A percentile compares a stretch with the other conserved stretches of the same genome.
Evolutionary conservation across 2,797 vertebrate species (phyloP).

Genomic region (Thripadectes ignobilis): DNA sequence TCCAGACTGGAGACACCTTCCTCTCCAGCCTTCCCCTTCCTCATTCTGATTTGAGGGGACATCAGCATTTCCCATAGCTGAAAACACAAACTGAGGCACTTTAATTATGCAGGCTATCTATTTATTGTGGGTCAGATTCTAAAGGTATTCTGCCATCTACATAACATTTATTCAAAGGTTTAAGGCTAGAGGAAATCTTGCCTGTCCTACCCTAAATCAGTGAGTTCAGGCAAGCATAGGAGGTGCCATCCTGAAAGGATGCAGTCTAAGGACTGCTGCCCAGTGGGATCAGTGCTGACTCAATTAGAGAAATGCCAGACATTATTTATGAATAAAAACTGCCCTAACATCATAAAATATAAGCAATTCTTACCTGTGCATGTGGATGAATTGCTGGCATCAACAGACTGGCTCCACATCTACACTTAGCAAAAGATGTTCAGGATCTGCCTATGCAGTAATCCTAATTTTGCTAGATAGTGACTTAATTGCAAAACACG

Average conservation of each 20-base stretch:
- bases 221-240: not conserved
- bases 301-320: not conserved
- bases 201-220: not conserved
- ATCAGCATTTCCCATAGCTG: not conserved
- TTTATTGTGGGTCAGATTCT: not conserved
- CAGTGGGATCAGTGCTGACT: not conserved
- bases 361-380: not conserved
- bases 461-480: not conserved
- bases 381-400: not conserved
- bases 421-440: not conserved
- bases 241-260: not conserved
- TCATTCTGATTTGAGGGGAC: not conserved
- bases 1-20: not conserved
- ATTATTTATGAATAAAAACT: not conserved
- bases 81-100: not conserved
- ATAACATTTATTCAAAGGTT: not conserved
- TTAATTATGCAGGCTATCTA: not conserved
- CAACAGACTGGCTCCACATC: not conserved
- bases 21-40: not conserved
- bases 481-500: not conserved
- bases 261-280: not conserved
- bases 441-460: not conserved
- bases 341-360: not conserved
- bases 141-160: not conserved
- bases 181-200: not conserved